These are phyloP conservation scores for Rhagophthalmus giganteus DNA, from an alignment of 2,888 invertebrate species.

Conservation along the genomic window DNA sequence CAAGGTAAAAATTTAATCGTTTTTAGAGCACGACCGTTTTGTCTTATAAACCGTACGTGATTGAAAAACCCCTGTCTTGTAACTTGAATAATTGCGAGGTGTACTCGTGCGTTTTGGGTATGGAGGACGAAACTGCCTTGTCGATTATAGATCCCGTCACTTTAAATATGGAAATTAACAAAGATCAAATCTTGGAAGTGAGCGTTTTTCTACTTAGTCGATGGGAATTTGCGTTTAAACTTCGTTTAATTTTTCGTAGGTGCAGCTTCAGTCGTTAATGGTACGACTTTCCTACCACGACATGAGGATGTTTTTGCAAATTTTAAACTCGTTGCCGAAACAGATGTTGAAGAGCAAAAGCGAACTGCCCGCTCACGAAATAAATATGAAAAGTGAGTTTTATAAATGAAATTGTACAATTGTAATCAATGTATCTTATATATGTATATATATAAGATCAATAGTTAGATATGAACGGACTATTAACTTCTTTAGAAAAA, in stretches of 20 bases:
- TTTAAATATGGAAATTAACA: conserved; percentile 70
- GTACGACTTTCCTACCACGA: conserved; percentile 91
- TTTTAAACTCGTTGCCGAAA: conserved; percentile 83
- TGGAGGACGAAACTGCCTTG: conserved; percentile 85
- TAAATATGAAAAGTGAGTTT: conserved; percentile 16
- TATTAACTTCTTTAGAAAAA: too few species aligned
- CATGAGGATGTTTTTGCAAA: conserved; percentile 86
- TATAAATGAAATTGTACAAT: too few species aligned
- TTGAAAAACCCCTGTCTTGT: conserved; percentile 78
- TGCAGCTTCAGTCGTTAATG: conserved; percentile 73
- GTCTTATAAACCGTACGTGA: conserved; percentile 71
- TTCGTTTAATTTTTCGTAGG: conserved; percentile 55
- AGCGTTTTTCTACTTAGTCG: too few species aligned
- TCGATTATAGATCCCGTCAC: conserved; percentile 94
- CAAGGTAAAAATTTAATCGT: conserved; percentile 6
- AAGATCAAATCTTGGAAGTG: conserved; percentile 58
- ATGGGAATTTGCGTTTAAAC: too few species aligned
- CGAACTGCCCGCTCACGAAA: conserved; percentile 2
- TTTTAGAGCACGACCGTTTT: conserved; percentile 84
- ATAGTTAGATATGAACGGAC: too few species aligned
- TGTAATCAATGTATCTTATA: too few species aligned
- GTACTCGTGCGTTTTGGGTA: conserved; percentile 86
- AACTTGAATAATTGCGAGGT: conserved; percentile 89
- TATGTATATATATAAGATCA: too few species aligned
- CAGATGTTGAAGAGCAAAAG: conserved; percentile 65